Conservation (phyloP, 2,888 invertebrate species). For the Biston betularia region DNA sequence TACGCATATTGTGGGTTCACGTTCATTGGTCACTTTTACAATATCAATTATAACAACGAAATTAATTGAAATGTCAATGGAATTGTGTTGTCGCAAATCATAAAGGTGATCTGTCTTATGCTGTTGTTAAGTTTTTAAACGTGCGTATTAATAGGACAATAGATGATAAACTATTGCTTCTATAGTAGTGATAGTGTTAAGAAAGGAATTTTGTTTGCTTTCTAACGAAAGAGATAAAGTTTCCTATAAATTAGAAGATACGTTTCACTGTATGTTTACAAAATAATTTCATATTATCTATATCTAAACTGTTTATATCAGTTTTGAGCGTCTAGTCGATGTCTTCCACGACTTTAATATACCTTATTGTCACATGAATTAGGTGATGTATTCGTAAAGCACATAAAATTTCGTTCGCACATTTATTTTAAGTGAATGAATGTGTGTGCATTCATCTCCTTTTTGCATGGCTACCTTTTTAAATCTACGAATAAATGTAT, state of each 20-base stretch:
- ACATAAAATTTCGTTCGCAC: slow-evolving; percentile 17
- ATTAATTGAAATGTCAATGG: slow-evolving; percentile 15
- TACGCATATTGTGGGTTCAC: slow-evolving; percentile 2
- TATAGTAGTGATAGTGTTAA: slow-evolving; percentile 19
- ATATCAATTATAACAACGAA: slow-evolving; percentile 34
- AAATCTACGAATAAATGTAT: background rate
- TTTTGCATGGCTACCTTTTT: background rate
- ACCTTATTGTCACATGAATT: slow-evolving; percentile 30
- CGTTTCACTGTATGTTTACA: slow-evolving; percentile 26
- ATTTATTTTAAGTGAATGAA: slow-evolving; percentile 4
- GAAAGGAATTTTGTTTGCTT: background rate
- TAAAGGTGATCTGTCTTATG: slow-evolving; percentile 14
- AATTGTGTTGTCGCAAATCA: slow-evolving; percentile 20
- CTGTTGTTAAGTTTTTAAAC: slow-evolving; percentile 31
- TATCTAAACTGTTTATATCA: slow-evolving; percentile 14
- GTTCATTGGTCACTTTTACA: slow-evolving; percentile 10
- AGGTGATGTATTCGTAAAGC: slow-evolving; percentile 22
- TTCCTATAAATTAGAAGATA: slow-evolving; percentile 22
- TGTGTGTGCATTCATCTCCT: background rate
- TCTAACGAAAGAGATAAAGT: slow-evolving; percentile 21
- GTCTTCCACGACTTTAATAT: slow-evolving; percentile 61
- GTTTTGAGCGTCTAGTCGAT: slow-evolving; percentile 53
- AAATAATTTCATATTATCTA: slow-evolving; percentile 21
- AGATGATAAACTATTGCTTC: slow-evolving; percentile 16
- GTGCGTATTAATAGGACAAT: slow-evolving; percentile 21